Evolutionary conservation across 2,797 vertebrate genomes (phyloP), one percentile per base, ranked within the genome.

Genomic region (Acanthopagrus latus): DNA sequence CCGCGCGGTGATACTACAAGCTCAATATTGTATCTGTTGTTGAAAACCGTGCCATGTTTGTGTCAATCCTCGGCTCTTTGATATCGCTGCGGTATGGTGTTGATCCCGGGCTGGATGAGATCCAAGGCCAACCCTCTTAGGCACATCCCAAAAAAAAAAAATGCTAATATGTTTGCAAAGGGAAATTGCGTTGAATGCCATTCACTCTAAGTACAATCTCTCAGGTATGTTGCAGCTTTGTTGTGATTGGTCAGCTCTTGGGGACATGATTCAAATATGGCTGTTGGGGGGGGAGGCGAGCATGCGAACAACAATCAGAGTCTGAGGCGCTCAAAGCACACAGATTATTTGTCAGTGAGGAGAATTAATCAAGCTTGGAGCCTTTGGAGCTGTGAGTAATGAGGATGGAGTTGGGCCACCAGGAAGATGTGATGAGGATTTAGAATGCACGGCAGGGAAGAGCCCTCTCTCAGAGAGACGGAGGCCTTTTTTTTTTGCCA

Each of bases 281-380:
- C 72, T 33, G 64, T 48, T 60, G 25, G 38, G 3, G 44, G 29
- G 33, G 64, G 33, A 3, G 44, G 38, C 27, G 66, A 87, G 56
- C 17, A 33, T 23, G 21, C 46, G 60, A 70, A 54, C 50, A 81
- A 80, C 76, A 83, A 85, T 86, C 75, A 70, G 73, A 70, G 82
- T 51, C 65, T 58, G 78, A 80, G 29, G 83, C 68, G 76, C 82
- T 86, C 78, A 86, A 83, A 82, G 78, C 57, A 44, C 58, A 67
- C 67, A 84, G 86, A 85, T 85, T 87, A 88, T 91, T 89, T 91
- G 79, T 82, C 77, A 66, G 75, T 21, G 78, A 78, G 78, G 57
- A 80, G 88, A 89, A 89, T 85, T 89, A 90, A 91, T 91, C 72
- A 87, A 71, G 81, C 81, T 68, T 25, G 55, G 72, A 88, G 76